Percentiles rank a stretch among this genome's conserved stretches.
These are phyloP conservation scores for Shargacucullia verbasci DNA, from an alignment of 2,888 invertebrate species.

Conservation along the genomic window DNA sequence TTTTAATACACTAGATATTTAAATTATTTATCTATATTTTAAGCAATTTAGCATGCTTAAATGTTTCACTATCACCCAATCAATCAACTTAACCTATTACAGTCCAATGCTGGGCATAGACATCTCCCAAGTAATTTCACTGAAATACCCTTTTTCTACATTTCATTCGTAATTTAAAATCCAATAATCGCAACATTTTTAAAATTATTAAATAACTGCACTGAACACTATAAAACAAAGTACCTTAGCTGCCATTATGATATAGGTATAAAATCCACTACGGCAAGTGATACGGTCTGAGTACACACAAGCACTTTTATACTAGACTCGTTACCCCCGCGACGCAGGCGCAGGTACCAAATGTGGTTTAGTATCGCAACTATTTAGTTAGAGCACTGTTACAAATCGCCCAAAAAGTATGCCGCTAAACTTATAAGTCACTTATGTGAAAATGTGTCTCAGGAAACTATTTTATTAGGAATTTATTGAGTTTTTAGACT, in stretches of 20 bases:
- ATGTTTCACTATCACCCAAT: no score
- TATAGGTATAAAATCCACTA: slow-evolving; percentile 76
- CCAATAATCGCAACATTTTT: slow-evolving; percentile 1
- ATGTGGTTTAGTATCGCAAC: slow-evolving; percentile 59
- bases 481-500: slow-evolving; percentile 24
- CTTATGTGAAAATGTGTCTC: slow-evolving; percentile 27
- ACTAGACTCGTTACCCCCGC: slow-evolving; percentile 80
- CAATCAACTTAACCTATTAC: no score
- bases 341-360: slow-evolving; percentile 58
- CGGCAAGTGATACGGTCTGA: slow-evolving; percentile 81
- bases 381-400: slow-evolving; percentile 61
- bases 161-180: slow-evolving; percentile 6
- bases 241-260: slow-evolving; percentile 88
- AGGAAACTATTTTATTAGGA: slow-evolving; percentile 22
- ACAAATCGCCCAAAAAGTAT: slow-evolving; percentile 55
- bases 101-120: no score
- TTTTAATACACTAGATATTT: no score
- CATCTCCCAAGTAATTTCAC: not conserved
- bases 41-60: no score
- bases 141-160: not conserved
- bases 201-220: slow-evolving; percentile 22
- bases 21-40: no score
- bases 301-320: slow-evolving; percentile 80
- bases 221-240: slow-evolving; percentile 55
- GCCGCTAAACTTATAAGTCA: slow-evolving; percentile 35